Evolutionary conservation across 2,888 invertebrate genomes (phyloP), one percentile per base, ranked within the genome.

Genomic region (Andrena praecox): DNA sequence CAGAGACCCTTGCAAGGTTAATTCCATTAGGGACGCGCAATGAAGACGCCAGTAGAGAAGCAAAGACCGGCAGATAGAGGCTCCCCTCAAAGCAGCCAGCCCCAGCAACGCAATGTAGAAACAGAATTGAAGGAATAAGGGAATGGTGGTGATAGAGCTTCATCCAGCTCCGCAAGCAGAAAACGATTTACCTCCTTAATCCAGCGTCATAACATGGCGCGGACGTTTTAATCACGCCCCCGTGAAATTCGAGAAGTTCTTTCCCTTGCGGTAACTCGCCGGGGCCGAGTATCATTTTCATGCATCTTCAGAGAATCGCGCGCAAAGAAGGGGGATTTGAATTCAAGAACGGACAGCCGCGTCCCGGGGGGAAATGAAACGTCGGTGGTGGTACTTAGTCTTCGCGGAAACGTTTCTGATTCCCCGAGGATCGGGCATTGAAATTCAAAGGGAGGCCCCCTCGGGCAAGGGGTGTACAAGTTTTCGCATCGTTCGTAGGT

Each of bases 381-480:
- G 79, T 67, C 76, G 77, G 67, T 52, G 66, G 35, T 33, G 66
- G 62, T 77, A 52, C 70, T 84, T 84, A 60, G 60, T 71, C 74
- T 78, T 82, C 62, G 54, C 29, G 60, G 72, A 42, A 35, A 12
- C 69, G 78, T 48, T 77, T 69, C 68, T 64, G 80, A 89, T 86
- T 87, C 87, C 76, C 86, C n/a, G 59, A 77, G 85, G 84, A 86
- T 78, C 71, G 75, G 66, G 68, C 77, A 85, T 85, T 89, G 87
- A 86, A 87, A 89, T 89, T 89, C 88, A 86, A 86, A 84, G 84
- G 85, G 77, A 84, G 76, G 59, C 77, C 63, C 64, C 66, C 52
- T 60, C 60, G 59, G 67, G 56, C 33, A 71, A 27, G 54, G 56
- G 69, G 52, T 78, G 76, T 52, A 73, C 75, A 67, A 56, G 80